phyloP scores from a whole-genome alignment of 92 coral and sea anemone genomes.

The Actinostola sp. region DNA sequence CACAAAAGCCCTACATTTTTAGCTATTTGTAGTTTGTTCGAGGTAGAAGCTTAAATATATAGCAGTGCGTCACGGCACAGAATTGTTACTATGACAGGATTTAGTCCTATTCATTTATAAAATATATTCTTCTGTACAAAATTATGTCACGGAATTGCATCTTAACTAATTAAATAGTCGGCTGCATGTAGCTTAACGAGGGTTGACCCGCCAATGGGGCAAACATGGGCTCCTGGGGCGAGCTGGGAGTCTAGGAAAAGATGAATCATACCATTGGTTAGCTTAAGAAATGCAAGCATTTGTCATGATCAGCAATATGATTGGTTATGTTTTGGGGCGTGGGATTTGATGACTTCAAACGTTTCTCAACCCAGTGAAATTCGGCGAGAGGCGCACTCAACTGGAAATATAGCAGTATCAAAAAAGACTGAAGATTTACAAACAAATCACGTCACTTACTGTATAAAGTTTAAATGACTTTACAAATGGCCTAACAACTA shows the following conservation, averaged over 20 bases:
- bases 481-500: too few relatives aligned
- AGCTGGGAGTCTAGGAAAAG: slow-evolving; percentile 22
- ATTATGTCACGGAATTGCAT: slow-evolving; percentile 38
- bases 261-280: not conserved
- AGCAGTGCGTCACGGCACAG: slow-evolving; percentile 10
- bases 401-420: too few relatives aligned
- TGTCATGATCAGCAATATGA: not conserved
- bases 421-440: too few relatives aligned
- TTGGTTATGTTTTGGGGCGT: too few relatives aligned
- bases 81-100: slow-evolving; percentile 25
- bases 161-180: slow-evolving; percentile 20
- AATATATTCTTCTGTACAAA: slow-evolving; percentile 59
- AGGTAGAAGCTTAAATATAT: slow-evolving; percentile 10
- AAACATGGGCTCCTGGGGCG: slow-evolving; percentile 20
- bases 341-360: too few relatives aligned
- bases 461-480: slow-evolving; percentile 69
- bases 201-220: slow-evolving; percentile 12
- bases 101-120: slow-evolving; percentile 48
- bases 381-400: too few relatives aligned
- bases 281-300: not conserved
- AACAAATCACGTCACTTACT: too few relatives aligned
- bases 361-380: too few relatives aligned
- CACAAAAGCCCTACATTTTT: not conserved
- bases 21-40: not conserved
- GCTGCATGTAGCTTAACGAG: slow-evolving; percentile 14